A percentile compares a stretch with the other conserved stretches of the same genome.
These are phyloP conservation scores for Genyomyrus donnyi DNA, from an alignment of 2,113 vertebrate genomes.

Conservation along the genomic window DNA sequence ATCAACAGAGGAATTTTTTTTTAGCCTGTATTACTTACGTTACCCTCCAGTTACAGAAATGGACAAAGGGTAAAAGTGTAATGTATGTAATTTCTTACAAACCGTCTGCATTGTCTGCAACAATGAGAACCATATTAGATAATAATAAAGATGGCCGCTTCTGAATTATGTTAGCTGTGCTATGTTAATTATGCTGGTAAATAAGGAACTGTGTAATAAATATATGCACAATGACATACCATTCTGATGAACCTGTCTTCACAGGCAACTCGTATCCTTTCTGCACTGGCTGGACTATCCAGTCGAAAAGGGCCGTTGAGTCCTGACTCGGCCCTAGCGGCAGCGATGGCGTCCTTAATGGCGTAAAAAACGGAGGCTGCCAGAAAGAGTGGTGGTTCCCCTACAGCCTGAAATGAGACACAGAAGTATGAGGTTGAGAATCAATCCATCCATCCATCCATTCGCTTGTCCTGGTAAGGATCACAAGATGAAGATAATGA, in stretches of 20 bases:
- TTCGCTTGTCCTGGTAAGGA: neutral
- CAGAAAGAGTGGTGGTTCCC: slow-evolving; percentile 89
- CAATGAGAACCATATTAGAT: neutral
- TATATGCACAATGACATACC: slow-evolving; percentile 51
- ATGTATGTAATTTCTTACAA: neutral
- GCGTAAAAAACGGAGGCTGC: slow-evolving; percentile 87
- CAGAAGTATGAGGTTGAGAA: neutral
- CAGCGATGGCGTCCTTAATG: slow-evolving; percentile 81
- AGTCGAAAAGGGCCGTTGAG: slow-evolving; percentile 63
- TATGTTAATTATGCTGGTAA: neutral
- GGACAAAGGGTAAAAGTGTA: neutral
- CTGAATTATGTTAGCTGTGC: neutral
- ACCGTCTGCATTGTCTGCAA: neutral
- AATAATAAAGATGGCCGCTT: neutral
- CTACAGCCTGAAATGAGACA: slow-evolving; percentile 70
- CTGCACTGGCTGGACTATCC: slow-evolving; percentile 86
- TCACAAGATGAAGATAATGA: neutral
- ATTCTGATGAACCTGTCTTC: slow-evolving; percentile 78
- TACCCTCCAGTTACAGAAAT: neutral
- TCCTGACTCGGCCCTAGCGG: slow-evolving; percentile 59
- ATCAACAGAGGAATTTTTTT: neutral
- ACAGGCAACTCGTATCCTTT: slow-evolving; percentile 86
- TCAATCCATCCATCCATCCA: neutral
- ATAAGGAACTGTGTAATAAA: neutral
- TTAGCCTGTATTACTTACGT: neutral